Evolutionary conservation across 2,797 vertebrate genomes (phyloP).

Genomic region (Gadopsis bispinosus): DNA sequence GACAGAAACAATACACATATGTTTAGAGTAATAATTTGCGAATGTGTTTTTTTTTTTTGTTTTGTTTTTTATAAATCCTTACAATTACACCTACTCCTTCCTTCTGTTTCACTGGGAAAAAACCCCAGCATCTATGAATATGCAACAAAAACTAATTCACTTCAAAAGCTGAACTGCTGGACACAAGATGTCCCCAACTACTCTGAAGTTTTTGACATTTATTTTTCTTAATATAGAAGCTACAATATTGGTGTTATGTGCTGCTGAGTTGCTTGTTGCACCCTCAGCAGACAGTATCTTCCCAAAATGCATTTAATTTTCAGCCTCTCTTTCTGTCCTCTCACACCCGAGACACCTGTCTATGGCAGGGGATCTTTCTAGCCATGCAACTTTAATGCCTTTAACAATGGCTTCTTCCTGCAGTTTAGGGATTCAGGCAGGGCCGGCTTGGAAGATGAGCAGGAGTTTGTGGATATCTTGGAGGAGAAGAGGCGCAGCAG

Average conservation of each 20-base stretch:
- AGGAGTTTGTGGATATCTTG: conserved; percentile 91
- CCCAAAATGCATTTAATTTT: neutral
- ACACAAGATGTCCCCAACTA: neutral
- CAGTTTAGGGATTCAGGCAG: conserved; percentile 71
- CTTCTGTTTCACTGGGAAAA: neutral
- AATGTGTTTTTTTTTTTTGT: neutral
- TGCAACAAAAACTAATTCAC: no score
- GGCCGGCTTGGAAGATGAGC: conserved; percentile 48
- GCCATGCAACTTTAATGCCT: neutral
- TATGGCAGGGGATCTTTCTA: neutral
- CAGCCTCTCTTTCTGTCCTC: neutral
- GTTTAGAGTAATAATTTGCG: neutral
- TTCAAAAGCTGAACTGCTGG: neutral
- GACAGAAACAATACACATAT: neutral
- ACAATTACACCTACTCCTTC: neutral
- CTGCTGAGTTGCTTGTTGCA: neutral
- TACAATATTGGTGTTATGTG: neutral
- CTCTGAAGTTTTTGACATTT: neutral
- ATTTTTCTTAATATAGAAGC: neutral
- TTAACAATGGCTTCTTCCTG: neutral
- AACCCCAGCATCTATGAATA: no score
- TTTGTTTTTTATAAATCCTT: neutral
- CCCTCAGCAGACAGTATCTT: no score
- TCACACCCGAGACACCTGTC: neutral
- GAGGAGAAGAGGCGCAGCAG: conserved; percentile 89